Evolutionary conservation across 2,888 invertebrate species (phyloP).

Genomic region (Deilephila porcellus): DNA sequence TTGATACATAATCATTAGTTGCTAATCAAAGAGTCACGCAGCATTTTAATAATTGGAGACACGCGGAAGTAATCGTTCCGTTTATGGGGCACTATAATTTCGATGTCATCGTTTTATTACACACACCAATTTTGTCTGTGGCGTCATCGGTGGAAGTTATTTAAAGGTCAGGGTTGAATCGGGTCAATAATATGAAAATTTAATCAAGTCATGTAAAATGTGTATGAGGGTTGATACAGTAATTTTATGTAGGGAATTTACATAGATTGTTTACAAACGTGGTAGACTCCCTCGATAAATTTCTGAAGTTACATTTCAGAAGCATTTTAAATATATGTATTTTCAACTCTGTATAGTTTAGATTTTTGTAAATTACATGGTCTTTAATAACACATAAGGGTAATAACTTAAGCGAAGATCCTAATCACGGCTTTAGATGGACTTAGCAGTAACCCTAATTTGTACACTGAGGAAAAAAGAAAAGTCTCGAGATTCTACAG

Average conservation of each 20-base stretch:
- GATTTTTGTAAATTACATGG: too few relatives aligned
- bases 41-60: background rate
- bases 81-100: slow-evolving; percentile 18
- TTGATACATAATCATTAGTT: slow-evolving; percentile 4
- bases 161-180: background rate
- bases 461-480: too few relatives aligned
- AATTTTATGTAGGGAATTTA: background rate
- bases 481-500: too few relatives aligned
- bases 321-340: too few relatives aligned
- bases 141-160: background rate
- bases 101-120: slow-evolving; percentile 6
- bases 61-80: slow-evolving; percentile 1
- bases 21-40: background rate
- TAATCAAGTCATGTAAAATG: background rate
- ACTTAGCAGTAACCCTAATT: too few relatives aligned
- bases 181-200: background rate
- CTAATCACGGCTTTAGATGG: too few relatives aligned
- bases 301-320: too few relatives aligned
- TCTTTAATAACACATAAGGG: too few relatives aligned
- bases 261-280: background rate
- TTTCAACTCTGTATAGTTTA: too few relatives aligned
- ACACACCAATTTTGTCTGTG: background rate
- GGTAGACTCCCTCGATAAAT: background rate
- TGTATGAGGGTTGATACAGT: background rate
- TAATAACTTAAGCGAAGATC: too few relatives aligned